phyloP scores from a whole-genome alignment of 2,888 invertebrate species.

The Metacarcinus magister region DNA sequence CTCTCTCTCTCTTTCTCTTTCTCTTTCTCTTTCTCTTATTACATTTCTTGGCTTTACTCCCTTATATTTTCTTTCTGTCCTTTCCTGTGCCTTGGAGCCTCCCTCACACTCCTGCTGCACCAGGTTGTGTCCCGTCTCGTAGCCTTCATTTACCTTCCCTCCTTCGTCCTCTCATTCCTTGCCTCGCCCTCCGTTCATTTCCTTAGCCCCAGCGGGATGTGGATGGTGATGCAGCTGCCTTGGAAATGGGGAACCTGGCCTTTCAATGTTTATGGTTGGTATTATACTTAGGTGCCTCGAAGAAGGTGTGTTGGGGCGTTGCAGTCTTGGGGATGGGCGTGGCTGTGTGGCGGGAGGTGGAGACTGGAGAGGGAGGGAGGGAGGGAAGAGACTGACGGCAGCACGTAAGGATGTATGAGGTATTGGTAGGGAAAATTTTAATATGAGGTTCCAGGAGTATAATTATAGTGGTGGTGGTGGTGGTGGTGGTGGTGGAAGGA shows the following conservation, averaged over 20 bases:
- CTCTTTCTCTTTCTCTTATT: not conserved
- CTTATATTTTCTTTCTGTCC: not conserved
- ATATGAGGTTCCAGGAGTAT: too few species aligned
- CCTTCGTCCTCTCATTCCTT: not conserved
- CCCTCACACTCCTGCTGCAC: not conserved
- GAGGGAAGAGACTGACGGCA: too few species aligned
- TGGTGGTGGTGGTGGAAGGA: too few species aligned
- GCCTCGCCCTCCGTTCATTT: slow-evolving; percentile 9
- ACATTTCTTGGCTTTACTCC: too few species aligned
- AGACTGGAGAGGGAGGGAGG: too few species aligned
- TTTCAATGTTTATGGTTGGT: not conserved
- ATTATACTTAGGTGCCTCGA: not conserved
- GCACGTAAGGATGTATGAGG: too few species aligned
- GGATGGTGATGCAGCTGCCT: not conserved
- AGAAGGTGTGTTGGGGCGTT: not conserved
- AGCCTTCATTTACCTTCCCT: not conserved
- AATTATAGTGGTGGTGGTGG: too few species aligned
- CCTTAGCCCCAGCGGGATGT: not conserved
- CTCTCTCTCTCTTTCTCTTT: not conserved
- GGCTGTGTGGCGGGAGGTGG: too few species aligned
- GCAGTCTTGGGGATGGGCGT: not conserved
- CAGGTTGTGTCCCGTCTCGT: not conserved
- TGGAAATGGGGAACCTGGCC: not conserved
- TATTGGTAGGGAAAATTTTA: too few species aligned
- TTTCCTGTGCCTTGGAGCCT: not conserved